Evolutionary conservation across 1,140 invertebrate genomes (phyloP), one percentile per base, ranked within the genome.

Genomic region (Brachionus calyciflorus): DNA sequence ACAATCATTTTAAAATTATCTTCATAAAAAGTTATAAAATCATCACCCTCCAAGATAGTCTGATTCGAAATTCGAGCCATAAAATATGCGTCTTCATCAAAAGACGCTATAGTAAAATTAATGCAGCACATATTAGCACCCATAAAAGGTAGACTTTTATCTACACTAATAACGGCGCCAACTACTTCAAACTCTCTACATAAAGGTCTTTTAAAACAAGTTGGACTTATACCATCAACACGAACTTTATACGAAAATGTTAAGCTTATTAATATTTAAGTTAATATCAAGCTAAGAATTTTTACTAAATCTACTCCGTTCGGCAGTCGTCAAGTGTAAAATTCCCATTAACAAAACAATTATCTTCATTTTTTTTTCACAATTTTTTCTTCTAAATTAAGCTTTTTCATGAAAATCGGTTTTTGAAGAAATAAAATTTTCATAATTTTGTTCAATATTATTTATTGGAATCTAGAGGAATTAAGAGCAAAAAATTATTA

Each of bases 11-110:
- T 65, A 14, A 65, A 65, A 44, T 65, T 26, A 12, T 65, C 60
- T 24, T 65, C 60, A 12, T 65, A 65, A n/a, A 65, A 65, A 44
- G 60, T 65, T 19, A 65, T 65, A 65, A 65, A 65, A 21, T 65
- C 60, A 7, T 65, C 37, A 44, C 60, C 60, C 24, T 65, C 9
- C 19, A 65, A 24, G 6, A 4, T 17, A 44, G 60, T 65, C 4
- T 24, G 24, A 21, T 65, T 65, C 10, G 30, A 41, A 40, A 65
- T 44, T 24, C 19, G 40, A 21, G 40, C 60, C 60, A 65, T 46
- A 4, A 65, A 65, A 12, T 44, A 65, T 6, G 60, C 33, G 24
- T 65, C 33, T n/a, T 65, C 37, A 24, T 41, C 30, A 19, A 65
- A 65, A 17, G 17, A 19, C 24, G 40, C 40, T 24, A 65, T 65